phyloP scores from a whole-genome alignment of 92 coral and sea anemone species.

The Palythoa heliodiscus region DNA sequence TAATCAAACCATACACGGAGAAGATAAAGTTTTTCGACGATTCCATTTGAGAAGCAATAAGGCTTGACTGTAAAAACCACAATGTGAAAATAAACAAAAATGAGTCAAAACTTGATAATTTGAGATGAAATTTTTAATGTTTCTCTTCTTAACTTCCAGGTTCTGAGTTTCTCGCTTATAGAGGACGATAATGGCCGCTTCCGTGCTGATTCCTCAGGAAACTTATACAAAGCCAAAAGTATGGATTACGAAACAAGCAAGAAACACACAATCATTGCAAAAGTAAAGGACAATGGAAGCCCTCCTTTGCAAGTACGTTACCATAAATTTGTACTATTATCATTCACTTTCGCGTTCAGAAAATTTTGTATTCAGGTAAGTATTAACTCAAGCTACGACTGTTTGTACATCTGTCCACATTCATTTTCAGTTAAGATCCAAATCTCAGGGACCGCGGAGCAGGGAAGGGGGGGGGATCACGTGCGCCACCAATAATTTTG shows the following conservation, averaged over 20 bases:
- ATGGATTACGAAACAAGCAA: slow-evolving; percentile 85
- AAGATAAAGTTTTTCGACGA: no score
- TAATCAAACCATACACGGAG: no score
- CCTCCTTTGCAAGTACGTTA: slow-evolving; percentile 58
- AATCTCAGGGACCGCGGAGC: no score
- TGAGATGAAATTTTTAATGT: not conserved
- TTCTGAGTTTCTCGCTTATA: slow-evolving; percentile 53
- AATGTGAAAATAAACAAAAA: not conserved
- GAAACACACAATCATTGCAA: slow-evolving; percentile 65
- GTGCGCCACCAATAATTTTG: no score
- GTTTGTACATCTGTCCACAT: no score
- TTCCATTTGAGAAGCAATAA: no score
- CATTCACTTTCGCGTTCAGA: no score
- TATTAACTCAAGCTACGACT: no score
- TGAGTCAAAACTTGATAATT: no score
- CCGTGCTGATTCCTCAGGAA: slow-evolving; percentile 64
- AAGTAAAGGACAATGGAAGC: slow-evolving; percentile 78
- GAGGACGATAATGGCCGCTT: slow-evolving; percentile 81
- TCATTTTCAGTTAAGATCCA: no score
- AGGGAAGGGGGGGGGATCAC: no score
- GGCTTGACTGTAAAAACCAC: not conserved
- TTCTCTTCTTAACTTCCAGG: not conserved
- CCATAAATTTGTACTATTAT: not conserved
- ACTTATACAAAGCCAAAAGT: slow-evolving; percentile 75
- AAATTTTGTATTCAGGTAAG: no score